phyloP scores from a whole-genome alignment of 1,140 invertebrate genomes.

The Drosophila kanapiae region DNA sequence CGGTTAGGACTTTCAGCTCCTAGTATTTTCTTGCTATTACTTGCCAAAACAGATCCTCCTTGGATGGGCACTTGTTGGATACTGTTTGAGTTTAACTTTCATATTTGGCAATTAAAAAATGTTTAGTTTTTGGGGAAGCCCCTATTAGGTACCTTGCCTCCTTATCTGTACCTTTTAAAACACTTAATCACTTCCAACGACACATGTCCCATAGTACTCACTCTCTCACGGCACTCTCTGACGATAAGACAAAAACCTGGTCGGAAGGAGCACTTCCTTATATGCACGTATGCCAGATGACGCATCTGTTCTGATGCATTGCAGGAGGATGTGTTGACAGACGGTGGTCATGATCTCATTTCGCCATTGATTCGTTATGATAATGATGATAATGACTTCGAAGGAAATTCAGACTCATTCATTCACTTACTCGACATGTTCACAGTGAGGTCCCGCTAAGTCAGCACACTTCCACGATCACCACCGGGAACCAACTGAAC shows the following conservation, averaged over 20 bases:
- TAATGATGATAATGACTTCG: conserved; percentile 21
- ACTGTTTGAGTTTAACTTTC: neutral
- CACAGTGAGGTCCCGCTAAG: conserved; percentile 21
- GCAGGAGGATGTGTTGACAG: conserved; percentile 39
- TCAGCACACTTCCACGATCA: conserved; percentile 11
- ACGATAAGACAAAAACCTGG: conserved; percentile 10
- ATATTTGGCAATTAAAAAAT: neutral
- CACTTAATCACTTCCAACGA: neutral
- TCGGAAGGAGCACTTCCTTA: conserved; percentile 10
- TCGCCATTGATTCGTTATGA: conserved; percentile 20
- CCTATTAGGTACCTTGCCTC: neutral
- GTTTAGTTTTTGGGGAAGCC: neutral
- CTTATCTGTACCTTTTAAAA: neutral
- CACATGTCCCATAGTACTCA: neutral
- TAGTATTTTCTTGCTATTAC: too few species aligned
- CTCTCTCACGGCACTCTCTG: neutral
- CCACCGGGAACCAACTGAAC: conserved; percentile 27
- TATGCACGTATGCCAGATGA: conserved; percentile 18
- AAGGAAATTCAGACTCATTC: conserved; percentile 20
- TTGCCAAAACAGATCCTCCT: neutral
- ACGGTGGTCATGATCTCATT: conserved; percentile 24
- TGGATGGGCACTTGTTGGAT: neutral
- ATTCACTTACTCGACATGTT: conserved; percentile 45
- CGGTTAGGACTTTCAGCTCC: too few species aligned
- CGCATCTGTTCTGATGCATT: conserved; percentile 25